Base-by-base conservation (phyloP, 2,113 vertebrate genomes). In the Oreochromis aureus region DNA sequence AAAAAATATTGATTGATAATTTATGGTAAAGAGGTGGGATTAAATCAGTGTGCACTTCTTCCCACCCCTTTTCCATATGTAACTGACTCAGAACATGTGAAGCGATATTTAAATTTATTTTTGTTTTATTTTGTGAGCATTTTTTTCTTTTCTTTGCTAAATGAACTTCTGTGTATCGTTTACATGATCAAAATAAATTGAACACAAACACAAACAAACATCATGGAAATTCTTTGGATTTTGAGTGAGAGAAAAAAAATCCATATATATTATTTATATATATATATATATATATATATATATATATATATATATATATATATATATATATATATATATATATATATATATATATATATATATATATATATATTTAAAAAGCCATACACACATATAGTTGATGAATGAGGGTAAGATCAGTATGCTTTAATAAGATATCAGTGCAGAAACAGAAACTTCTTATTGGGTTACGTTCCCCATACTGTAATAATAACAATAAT, bases 351-450 rank as follows among this genome's bases (percentile, higher is more conserved):
- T 22, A 22, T 22, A 22, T 22, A 22, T 22, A 22, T 22, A 22
- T 22, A 22, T 22, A 22, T 22, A 22, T 22, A 22, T 22, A 22
- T 22, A 22, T 27, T 27, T 4, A 4, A 27, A 34, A 36, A 36
- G 2, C 34, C 32, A 63, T 36, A 66, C 61, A 84, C 89, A 87
- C 5, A 51, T 32, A 4, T 18, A 22, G 44, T 78, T n/a, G 1
- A 10, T 36, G 32, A 85, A 18, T 59, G 34, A 89, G 69, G 58
- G 94, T 97, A 97, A 94, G 96, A 97, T 98, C 97, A 97, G 96
- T 98, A 98, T 97, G 97, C 96, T 99, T 99, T 99, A 99, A 98
- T 98, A 97, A 97, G 96, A 97, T 97, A 98, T 97, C 98, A 98
- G 98, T 99, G 98, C 98, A 98, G 98, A 97, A 98, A 99, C 98